Evolutionary conservation across 2,113 vertebrate genomes (phyloP), one percentile per base, ranked within the genome.

Genomic region (Paramisgurnus dabryanus): DNA sequence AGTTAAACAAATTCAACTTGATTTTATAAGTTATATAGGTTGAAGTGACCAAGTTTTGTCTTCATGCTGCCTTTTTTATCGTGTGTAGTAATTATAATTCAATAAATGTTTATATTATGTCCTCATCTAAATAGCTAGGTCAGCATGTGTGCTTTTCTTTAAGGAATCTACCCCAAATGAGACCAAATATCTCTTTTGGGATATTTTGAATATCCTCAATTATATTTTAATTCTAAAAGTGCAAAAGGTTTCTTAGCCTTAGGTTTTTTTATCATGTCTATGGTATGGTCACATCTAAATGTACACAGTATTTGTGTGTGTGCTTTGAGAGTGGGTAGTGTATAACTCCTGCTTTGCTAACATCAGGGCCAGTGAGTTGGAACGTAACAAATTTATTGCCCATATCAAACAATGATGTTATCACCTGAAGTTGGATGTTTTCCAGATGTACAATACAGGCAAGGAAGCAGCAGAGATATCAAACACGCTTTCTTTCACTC

Each of bases 331-430:
- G 58, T 67, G 43, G 57, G 40, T 65, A 75, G 39, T 45, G 50
- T 49, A 40, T 39, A 45, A 80, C 77, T 78, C 67, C 69, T 34
- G 34, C 67, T 78, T 13, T 63, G 67, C 43, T 64, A 57, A 78
- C n/a, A 6, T 58, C 17, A 17, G 17, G 58, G 22, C 76, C 73
- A 78, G 78, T 55, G 78, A 69, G 75, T 74, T 84, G 75, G 69
- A 81, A 78, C 80, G 81, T 82, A 61, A 60, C 7, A 15, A 50
- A 76, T 71, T 69, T 73, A 84, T 76, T 76, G 65, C 57, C 80
- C 70, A 70, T 82, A 79, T 70, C 67, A 74, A 49, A 77, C 67
- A 76, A 60, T 81, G 68, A 65, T 72, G 69, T 81, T 84, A 81
- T 84, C 76, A 82, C 80, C 71, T 57, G 47, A 41, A 12, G 17